phyloP scores from a whole-genome alignment of 2,888 invertebrate species.

The Gymnosoma rotundatum region DNA sequence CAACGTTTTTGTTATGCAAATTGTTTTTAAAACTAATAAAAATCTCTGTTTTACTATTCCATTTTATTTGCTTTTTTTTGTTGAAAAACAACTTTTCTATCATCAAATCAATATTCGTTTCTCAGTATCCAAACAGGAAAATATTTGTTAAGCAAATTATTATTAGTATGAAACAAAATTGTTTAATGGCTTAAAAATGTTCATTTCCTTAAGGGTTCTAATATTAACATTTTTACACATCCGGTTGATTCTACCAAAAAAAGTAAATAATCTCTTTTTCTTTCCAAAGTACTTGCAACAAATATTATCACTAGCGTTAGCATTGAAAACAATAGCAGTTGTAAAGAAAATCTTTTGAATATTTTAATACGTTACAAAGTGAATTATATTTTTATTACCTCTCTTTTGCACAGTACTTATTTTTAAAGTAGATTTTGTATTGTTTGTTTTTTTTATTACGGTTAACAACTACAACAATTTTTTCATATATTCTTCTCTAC shows the following conservation, averaged over 20 bases:
- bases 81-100: not conserved
- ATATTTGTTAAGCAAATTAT: constrained; percentile 22
- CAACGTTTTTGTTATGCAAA: no score
- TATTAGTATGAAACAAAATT: constrained; percentile 17
- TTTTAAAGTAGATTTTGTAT: not conserved
- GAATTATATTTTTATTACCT: constrained; percentile 41
- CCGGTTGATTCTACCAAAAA: constrained; percentile 9
- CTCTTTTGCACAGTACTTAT: constrained; percentile 21
- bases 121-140: not conserved
- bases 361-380: constrained; percentile 41
- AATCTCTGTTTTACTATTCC: no score
- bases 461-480: not conserved
- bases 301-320: not conserved
- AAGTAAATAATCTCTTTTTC: not conserved
- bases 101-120: constrained; percentile 15
- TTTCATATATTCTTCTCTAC: constrained; percentile 9
- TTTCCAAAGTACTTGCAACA: constrained; percentile 7
- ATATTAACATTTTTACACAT: not conserved
- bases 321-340: not conserved
- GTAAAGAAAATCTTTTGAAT: constrained; percentile 49
- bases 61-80: no score
- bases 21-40: no score
- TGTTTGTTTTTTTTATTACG: constrained; percentile 7
- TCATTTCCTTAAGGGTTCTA: constrained; percentile 43
- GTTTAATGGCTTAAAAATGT: constrained; percentile 41